phyloP scores from a whole-genome alignment of 2,888 invertebrate species.

The Prosapia bicincta region DNA sequence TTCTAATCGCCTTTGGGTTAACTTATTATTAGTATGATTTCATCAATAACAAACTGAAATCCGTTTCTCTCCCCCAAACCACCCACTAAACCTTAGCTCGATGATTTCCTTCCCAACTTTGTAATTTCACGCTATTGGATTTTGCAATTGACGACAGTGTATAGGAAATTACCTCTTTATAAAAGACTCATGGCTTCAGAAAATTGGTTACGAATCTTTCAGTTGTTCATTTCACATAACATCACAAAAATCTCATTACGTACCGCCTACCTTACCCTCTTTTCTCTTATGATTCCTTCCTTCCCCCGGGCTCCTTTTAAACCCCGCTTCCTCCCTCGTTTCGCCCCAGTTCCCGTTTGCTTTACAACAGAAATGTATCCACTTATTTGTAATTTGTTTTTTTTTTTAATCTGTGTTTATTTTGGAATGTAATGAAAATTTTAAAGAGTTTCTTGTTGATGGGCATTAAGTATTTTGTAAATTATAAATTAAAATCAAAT shows the following conservation, averaged over 20 bases:
- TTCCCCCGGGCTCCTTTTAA: neutral
- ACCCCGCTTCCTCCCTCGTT: neutral
- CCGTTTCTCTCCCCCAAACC: too few relatives aligned
- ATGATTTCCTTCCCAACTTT: neutral
- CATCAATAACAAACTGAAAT: too few relatives aligned
- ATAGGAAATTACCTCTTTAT: neutral
- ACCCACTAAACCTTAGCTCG: too few relatives aligned
- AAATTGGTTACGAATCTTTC: conserved; percentile 19
- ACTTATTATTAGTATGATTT: too few relatives aligned
- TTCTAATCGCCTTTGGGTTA: too few relatives aligned
- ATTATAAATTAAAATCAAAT: too few relatives aligned
- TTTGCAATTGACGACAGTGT: neutral
- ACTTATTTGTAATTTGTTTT: too few relatives aligned
- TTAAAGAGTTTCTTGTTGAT: too few relatives aligned
- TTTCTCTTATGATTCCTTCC: neutral
- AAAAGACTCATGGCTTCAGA: conserved; percentile 15
- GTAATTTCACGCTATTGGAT: neutral
- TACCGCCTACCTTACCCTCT: neutral
- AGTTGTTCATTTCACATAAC: conserved; percentile 21
- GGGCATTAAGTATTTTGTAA: too few relatives aligned
- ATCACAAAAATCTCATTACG: conserved; percentile 22
- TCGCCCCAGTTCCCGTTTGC: neutral
- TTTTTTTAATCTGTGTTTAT: too few relatives aligned
- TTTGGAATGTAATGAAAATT: too few relatives aligned
- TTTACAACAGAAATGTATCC: neutral